Conservation (phyloP, 2,888 invertebrate genomes). For the Anticlea derivata region DNA sequence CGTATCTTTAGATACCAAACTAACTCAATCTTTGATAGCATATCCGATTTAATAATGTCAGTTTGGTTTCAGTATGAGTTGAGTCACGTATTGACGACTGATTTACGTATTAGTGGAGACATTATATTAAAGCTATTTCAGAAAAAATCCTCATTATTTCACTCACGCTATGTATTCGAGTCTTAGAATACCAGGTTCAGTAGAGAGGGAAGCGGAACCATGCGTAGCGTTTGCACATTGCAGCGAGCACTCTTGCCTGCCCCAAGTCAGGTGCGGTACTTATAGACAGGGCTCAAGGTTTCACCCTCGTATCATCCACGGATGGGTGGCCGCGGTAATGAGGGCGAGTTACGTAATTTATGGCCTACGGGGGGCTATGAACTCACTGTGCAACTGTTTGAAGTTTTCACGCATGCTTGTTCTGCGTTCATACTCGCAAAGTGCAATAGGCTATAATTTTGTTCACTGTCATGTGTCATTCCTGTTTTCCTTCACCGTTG, state of each 20-base stretch:
- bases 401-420: slow-evolving; percentile 75
- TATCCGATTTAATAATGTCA: too few relatives aligned
- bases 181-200: neutral
- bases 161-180: too few relatives aligned
- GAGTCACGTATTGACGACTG: too few relatives aligned
- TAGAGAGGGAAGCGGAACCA: neutral
- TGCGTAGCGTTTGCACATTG: slow-evolving; percentile 45
- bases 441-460: slow-evolving; percentile 16
- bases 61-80: too few relatives aligned
- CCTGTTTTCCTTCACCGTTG: too few relatives aligned
- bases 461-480: too few relatives aligned
- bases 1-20: too few relatives aligned
- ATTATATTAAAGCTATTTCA: too few relatives aligned
- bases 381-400: slow-evolving; percentile 73
- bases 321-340: slow-evolving; percentile 73
- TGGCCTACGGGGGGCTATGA: slow-evolving; percentile 57
- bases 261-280: slow-evolving; percentile 38
- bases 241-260: slow-evolving; percentile 31
- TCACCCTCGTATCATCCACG: slow-evolving; percentile 69
- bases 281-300: slow-evolving; percentile 51
- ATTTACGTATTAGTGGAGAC: too few relatives aligned
- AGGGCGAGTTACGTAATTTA: slow-evolving; percentile 77
- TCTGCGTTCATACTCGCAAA: slow-evolving; percentile 42
- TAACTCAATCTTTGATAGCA: too few relatives aligned
- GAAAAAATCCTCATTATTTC: too few relatives aligned